A percentile compares a stretch with the other conserved stretches of the same genome.
Conservation (phyloP, 2,797 vertebrate species). For the Gymnocypris eckloni region DNA sequence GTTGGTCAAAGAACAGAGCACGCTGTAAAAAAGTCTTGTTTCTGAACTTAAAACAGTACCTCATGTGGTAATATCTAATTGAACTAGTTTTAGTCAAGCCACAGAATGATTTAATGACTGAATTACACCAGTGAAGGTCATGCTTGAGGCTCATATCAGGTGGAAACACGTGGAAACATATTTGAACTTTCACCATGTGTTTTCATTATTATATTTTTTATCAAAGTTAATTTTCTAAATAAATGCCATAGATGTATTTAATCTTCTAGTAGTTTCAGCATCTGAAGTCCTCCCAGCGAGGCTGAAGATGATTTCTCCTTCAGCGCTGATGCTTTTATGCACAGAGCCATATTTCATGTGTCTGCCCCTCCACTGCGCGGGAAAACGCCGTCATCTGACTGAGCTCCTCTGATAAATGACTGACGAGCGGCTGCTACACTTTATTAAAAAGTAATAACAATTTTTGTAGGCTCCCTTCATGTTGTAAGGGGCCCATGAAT, state of each 20-base stretch:
- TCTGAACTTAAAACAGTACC: not conserved
- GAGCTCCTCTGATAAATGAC: conserved; percentile 95
- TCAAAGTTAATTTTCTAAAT: not conserved
- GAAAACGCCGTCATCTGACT: conserved; percentile 86
- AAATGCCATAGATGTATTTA: not conserved
- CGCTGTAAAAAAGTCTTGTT: no score
- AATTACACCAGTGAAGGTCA: not conserved
- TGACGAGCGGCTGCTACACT: conserved; percentile 97
- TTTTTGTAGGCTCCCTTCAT: conserved; percentile 99
- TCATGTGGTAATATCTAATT: not conserved
- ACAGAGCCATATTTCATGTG: conserved; percentile 62
- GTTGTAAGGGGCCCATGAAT: conserved; percentile 97
- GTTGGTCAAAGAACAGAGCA: not conserved
- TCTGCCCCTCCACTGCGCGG: conserved; percentile 86
- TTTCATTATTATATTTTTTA: not conserved
- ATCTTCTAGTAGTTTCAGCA: not conserved
- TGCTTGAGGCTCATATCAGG: not conserved
- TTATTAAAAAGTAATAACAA: conserved; percentile 99
- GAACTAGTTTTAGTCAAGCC: not conserved
- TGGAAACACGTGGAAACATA: not conserved
- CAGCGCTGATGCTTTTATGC: conserved; percentile 15
- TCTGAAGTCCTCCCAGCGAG: not conserved
- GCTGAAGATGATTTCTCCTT: not conserved
- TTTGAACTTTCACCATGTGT: no score
- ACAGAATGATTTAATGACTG: not conserved